These are phyloP conservation scores for Gibbula magus DNA, from an alignment of 2,888 invertebrate genomes.

Conservation along the genomic window DNA sequence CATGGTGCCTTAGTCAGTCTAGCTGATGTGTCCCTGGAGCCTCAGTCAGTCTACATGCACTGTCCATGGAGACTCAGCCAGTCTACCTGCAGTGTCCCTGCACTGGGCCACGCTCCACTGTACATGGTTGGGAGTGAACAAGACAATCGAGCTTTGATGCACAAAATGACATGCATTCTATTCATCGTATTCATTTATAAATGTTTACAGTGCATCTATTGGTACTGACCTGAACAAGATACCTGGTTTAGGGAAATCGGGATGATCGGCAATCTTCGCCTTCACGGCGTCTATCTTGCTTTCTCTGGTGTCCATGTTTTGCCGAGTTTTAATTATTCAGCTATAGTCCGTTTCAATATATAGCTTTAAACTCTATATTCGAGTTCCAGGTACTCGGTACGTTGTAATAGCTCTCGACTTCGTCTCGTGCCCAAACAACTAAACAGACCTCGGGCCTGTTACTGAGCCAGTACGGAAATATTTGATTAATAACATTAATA, in stretches of 20 bases:
- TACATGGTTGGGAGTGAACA: not conserved
- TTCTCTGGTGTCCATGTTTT: conserved; percentile 35
- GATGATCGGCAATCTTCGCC: conserved; percentile 76
- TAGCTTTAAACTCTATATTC: not conserved
- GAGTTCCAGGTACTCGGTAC: no score
- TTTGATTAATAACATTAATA: no score
- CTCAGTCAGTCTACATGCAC: no score
- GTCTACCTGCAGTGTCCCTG: no score
- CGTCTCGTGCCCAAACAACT: no score
- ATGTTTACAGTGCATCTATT: not conserved
- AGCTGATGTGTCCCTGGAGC: no score
- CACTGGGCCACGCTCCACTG: no score
- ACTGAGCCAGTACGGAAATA: no score
- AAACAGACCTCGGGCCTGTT: no score
- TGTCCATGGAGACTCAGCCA: no score
- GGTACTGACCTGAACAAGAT: conserved; percentile 86
- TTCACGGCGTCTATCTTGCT: conserved; percentile 46
- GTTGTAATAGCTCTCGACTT: no score
- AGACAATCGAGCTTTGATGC: not conserved
- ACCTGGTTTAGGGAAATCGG: conserved; percentile 91
- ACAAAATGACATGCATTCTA: not conserved
- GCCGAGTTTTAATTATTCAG: not conserved
- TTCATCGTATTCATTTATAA: not conserved
- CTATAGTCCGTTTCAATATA: conserved; percentile 3
- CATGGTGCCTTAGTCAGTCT: no score